Evolutionary conservation across 2,113 vertebrate genomes (phyloP), one percentile per base, ranked within the genome.

Genomic region (Stegastes partitus): DNA sequence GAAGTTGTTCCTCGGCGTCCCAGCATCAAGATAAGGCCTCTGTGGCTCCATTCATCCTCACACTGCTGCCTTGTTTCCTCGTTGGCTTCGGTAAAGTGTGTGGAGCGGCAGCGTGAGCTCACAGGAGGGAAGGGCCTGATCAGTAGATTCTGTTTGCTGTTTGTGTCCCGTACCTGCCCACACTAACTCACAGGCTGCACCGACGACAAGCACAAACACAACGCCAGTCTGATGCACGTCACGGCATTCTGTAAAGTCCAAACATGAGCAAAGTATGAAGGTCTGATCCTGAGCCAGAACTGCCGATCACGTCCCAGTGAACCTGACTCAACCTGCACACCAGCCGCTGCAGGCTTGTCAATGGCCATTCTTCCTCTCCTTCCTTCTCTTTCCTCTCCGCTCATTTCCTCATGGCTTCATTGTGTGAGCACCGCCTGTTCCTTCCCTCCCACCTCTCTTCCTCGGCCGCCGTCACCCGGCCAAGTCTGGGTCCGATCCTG

Each of bases 351-450:
- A 15, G 11, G 42, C n/a, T 11, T 47, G 55, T 69, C 83, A 49
- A 1, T n/a, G 50, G 47, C 56, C 57, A 28, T 78, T 86, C 68
- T 72, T 58, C 45, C 61, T 62, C 47, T 56, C 50, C 54, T 72
- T 83, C 71, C 68, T 81, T 62, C 47, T 56, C 50, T 58, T 72
- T 83, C 71, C 68, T 81, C 78, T 39, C 2, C 0, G 72, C 81
- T 72, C 42, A 7, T 75, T 85, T 84, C 83, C 85, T 89, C 58
- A 12, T 8, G 0, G 85, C 68, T 39, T 74, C 77, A 74, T 81
- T 77, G 85, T 75, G 67, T 21, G 51, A 73, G 66, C 1, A 8
- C 68, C 7, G 25, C 74, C 59, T 14, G 61, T 79, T 83, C 82
- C 72, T 79, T 81, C 68, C 79, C 76, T 25, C 53, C 67, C 64